Evolutionary conservation across 1,140 invertebrate species (phyloP), one percentile per base, ranked within the genome.

Genomic region (Arctopsyche grandis): DNA sequence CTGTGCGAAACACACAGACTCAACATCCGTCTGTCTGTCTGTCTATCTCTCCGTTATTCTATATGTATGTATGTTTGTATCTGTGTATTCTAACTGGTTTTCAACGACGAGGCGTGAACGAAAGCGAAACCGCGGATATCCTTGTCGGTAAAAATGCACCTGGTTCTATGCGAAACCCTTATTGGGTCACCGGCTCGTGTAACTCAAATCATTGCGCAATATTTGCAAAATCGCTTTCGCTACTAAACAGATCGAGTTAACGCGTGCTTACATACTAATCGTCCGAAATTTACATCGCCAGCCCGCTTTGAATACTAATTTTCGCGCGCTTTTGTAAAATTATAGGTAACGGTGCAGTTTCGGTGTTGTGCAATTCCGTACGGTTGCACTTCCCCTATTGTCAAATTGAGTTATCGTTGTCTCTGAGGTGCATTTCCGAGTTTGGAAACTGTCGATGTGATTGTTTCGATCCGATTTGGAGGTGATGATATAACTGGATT

Each of bases 111-210:
- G 29, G 29, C 29, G 29, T 38, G 48, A 75, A 81, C 75, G 80
- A 81, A 81, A 81, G 80, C 80, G 48, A 81, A 81, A 81, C 80
- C 56, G 69, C 80, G 80, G 80, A 81, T 81, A 81, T 81, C 80
- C 80, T 77, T 79, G 77, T 81, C 74, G 75, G 74, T 71, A 81
- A 81, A 81, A 81, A 81, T 79, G 24, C 73, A 73, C 52, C 66
- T 66, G 66, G 16, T 52, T 26, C 19, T 21, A 22, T 26, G 63
- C 46, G 38, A 66, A 22, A 12, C 12, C 76, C 69, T 69, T 77
- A 66, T 66, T 69, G 48, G 77, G 38, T 71, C 38, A 24, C 48
- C 22, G 71, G 14, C 14, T 71, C 26, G 1, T n/a, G 29, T 10
- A 71, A 44, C 26, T 58, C 9, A 14, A 43, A 44, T n/a, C n/a